These are phyloP conservation scores for Drosophila arizonae DNA, from an alignment of 1,140 invertebrate species.

Conservation along the genomic window DNA sequence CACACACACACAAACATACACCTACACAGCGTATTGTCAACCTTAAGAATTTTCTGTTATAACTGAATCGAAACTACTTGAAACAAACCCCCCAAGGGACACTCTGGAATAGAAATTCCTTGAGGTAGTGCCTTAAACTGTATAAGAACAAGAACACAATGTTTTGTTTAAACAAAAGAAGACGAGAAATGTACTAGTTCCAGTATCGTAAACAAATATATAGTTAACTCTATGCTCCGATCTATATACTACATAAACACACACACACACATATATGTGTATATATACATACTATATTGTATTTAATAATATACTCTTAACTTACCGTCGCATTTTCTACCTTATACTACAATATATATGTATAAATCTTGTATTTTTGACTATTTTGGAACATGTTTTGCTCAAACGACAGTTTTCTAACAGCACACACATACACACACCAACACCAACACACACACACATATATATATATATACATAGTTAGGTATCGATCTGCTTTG, in stretches of 20 bases:
- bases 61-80: constrained; percentile 25
- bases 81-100: constrained; percentile 48
- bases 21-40: constrained; percentile 14
- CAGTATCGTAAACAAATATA: constrained; percentile 58
- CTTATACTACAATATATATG: constrained; percentile 37
- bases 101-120: constrained; percentile 72
- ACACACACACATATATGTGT: constrained; percentile 37
- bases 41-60: constrained; percentile 11
- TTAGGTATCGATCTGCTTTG: constrained; percentile 51
- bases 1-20: constrained; percentile 29
- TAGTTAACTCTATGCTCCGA: constrained; percentile 77
- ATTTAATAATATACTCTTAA: constrained; percentile 48
- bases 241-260: constrained; percentile 55
- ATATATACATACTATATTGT: constrained; percentile 16
- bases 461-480: constrained; percentile 16
- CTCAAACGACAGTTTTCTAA: constrained; percentile 54
- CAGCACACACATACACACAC: constrained; percentile 30
- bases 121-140: constrained; percentile 76
- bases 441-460: constrained; percentile 20
- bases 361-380: constrained; percentile 59
- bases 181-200: constrained; percentile 49
- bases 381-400: constrained; percentile 60
- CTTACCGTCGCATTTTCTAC: constrained; percentile 69
- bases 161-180: background rate
- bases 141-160: constrained; percentile 12